Evolutionary conservation across 1,140 invertebrate species (phyloP).

Genomic region (Cherax quadricarinatus): DNA sequence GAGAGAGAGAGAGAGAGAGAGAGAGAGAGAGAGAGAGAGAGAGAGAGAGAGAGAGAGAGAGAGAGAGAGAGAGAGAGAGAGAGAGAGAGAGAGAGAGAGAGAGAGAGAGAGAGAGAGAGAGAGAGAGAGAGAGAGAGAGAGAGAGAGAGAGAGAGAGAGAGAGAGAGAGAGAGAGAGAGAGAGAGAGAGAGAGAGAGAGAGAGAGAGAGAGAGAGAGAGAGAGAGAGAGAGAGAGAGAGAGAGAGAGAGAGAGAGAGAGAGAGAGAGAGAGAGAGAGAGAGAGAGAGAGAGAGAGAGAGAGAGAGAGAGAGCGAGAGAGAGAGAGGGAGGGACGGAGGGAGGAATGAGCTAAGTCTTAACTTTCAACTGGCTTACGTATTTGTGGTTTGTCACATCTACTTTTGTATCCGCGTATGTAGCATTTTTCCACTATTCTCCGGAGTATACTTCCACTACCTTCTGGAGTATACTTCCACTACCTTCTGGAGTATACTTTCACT

Average conservation of each 20-base stretch:
- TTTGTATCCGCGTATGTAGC: no score
- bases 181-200: slow-evolving; percentile 50
- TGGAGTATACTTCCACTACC: not conserved
- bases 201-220: slow-evolving; percentile 50
- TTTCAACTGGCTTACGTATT: no score
- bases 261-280: not conserved
- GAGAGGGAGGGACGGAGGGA: not conserved
- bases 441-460: not conserved
- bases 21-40: slow-evolving; percentile 24
- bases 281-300: not conserved
- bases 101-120: slow-evolving; percentile 59
- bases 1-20: slow-evolving; percentile 51
- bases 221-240: slow-evolving; percentile 44
- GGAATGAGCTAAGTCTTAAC: not conserved
- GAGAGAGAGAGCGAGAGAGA: not conserved
- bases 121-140: slow-evolving; percentile 63
- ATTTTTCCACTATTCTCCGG: not conserved
- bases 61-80: slow-evolving; percentile 62
- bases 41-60: slow-evolving; percentile 60
- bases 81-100: slow-evolving; percentile 61
- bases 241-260: not conserved
- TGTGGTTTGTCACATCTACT: no score
- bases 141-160: slow-evolving; percentile 65
- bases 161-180: slow-evolving; percentile 54
- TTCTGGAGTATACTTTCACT: not conserved